Conservation (phyloP, 2,888 invertebrate genomes). For the Caenorhabditis panamensis region DNA sequence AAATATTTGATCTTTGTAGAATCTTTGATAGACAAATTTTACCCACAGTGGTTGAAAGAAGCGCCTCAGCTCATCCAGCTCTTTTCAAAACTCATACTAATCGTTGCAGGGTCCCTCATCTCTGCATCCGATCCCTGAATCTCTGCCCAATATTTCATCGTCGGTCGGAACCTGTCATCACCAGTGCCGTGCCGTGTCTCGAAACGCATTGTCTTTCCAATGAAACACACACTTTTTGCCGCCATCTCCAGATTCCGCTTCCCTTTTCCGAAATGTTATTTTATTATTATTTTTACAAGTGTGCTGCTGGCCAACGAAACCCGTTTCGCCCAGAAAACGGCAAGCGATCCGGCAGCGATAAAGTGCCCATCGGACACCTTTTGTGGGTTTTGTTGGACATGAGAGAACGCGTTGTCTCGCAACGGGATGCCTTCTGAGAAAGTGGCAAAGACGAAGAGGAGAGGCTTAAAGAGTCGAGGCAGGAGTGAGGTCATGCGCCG, state of each 20-base stretch:
- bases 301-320: constrained; percentile 25
- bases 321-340: constrained; percentile 24
- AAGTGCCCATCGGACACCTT: constrained; percentile 36
- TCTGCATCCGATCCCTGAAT: neutral
- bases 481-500: constrained; percentile 4
- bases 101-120: neutral
- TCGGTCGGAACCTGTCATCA: constrained; percentile 14
- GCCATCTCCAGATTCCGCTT: constrained; percentile 6
- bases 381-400: constrained; percentile 16
- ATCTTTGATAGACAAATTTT: no score
- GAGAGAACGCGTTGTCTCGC: constrained; percentile 15
- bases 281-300: constrained; percentile 53
- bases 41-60: no score
- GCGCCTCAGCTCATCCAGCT: no score
- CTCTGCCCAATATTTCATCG: neutral
- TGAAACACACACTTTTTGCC: constrained; percentile 40
- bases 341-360: constrained; percentile 53
- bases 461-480: neutral
- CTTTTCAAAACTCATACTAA: neutral
- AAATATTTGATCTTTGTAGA: no score
- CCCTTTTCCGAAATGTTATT: constrained; percentile 47
- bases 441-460: no score
- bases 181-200: neutral
- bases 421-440: constrained; percentile 29
- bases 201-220: constrained; percentile 12